Conservation (phyloP, 2,888 invertebrate species). For the Anticlea derivata region DNA sequence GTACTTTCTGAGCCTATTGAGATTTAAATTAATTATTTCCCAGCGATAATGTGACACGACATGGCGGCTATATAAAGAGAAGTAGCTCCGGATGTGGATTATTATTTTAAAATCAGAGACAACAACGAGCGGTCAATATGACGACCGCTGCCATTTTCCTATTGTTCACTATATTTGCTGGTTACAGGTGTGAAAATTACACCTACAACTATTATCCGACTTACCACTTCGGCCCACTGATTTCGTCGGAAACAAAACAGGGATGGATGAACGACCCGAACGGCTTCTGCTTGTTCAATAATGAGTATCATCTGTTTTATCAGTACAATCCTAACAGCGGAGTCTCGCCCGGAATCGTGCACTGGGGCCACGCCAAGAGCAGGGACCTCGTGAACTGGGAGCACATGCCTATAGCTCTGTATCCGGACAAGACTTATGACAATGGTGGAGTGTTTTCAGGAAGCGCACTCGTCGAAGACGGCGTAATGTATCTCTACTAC, state of each 20-base stretch:
- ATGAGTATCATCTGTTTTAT: conserved; percentile 76
- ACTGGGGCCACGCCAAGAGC: conserved; percentile 81
- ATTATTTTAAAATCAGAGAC: conserved; percentile 36
- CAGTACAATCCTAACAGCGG: conserved; percentile 74
- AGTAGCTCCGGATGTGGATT: conserved; percentile 31
- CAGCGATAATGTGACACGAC: conserved; percentile 13
- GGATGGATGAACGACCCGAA: conserved; percentile 85
- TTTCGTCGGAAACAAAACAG: conserved; percentile 14
- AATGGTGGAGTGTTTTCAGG: conserved; percentile 74
- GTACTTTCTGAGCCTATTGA: not conserved
- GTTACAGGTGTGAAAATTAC: conserved; percentile 37
- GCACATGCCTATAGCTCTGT: conserved; percentile 71
- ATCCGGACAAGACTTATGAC: conserved; percentile 68
- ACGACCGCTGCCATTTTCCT: conserved; percentile 33
- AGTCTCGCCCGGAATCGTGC: conserved; percentile 58
- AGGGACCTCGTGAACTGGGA: conserved; percentile 74
- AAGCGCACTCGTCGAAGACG: conserved; percentile 66
- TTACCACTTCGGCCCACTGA: conserved; percentile 61
- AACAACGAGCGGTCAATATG: conserved; percentile 31
- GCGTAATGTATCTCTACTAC: conserved; percentile 62
- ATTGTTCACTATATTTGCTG: conserved; percentile 39
- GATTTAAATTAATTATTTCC: conserved; percentile 6
- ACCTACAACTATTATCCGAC: conserved; percentile 54
- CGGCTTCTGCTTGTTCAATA: conserved; percentile 67
- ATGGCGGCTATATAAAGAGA: conserved; percentile 25